These are phyloP conservation scores for Epinephelus cyanopodus DNA, from an alignment of 2,113 vertebrate genomes.

Conservation along the genomic window DNA sequence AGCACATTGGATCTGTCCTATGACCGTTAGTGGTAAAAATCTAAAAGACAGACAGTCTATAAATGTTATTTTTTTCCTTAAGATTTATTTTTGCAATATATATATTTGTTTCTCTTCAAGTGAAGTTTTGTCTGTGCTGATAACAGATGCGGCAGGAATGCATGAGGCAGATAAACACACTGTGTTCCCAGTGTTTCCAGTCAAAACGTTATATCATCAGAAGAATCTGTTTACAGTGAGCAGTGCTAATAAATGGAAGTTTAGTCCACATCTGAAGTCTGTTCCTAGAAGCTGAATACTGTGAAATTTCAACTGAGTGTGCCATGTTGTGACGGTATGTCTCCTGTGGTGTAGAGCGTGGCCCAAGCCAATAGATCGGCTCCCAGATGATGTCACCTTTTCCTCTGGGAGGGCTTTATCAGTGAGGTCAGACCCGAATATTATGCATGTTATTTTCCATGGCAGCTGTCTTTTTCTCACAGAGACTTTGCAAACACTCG, in stretches of 20 bases:
- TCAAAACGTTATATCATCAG: slow-evolving; percentile 23
- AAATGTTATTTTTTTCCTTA: not conserved
- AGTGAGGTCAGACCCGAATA: slow-evolving; percentile 51
- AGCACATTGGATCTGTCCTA: not conserved
- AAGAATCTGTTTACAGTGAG: slow-evolving; percentile 12
- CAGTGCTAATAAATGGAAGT: slow-evolving; percentile 13
- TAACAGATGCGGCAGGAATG: not conserved
- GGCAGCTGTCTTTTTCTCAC: slow-evolving; percentile 64
- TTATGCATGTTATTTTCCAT: slow-evolving; percentile 45
- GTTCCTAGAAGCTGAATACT: slow-evolving; percentile 27
- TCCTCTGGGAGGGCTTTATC: slow-evolving; percentile 51
- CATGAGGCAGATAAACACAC: not conserved
- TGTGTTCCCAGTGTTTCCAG: not conserved
- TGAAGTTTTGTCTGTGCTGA: not conserved
- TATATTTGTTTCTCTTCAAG: not conserved
- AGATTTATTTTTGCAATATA: not conserved
- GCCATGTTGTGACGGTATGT: slow-evolving; percentile 39
- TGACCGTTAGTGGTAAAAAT: not conserved
- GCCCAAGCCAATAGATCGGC: slow-evolving; percentile 7
- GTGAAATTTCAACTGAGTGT: slow-evolving; percentile 32
- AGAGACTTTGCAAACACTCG: slow-evolving; percentile 12
- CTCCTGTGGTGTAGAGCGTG: slow-evolving; percentile 16
- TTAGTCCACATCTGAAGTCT: slow-evolving; percentile 31
- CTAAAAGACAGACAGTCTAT: not conserved
- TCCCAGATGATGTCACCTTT: slow-evolving; percentile 61